phyloP scores from a whole-genome alignment of 2,888 invertebrate genomes.

The Ferdinandea cuprea region DNA sequence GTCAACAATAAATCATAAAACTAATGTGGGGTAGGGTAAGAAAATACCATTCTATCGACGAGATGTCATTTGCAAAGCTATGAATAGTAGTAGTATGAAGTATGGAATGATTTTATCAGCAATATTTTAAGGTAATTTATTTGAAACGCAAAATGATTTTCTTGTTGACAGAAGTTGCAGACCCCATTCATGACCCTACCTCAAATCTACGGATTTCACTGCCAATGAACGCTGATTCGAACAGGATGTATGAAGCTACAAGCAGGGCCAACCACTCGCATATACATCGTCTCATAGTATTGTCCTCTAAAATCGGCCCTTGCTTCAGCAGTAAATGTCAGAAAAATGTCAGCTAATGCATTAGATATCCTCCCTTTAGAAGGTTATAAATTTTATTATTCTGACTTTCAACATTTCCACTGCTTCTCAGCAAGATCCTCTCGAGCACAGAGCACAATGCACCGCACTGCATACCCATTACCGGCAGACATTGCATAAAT shows the following conservation, averaged over 20 bases:
- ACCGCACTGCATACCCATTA: slow-evolving; percentile 46
- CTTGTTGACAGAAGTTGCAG: background rate
- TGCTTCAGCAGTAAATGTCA: slow-evolving; percentile 40
- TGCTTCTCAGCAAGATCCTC: background rate
- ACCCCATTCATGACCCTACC: background rate
- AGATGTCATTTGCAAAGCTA: too few relatives aligned
- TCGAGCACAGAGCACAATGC: slow-evolving; percentile 6
- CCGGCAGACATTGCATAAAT: slow-evolving; percentile 52
- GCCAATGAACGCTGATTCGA: background rate
- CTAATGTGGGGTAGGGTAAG: too few relatives aligned
- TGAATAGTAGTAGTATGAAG: background rate
- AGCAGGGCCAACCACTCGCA: background rate
- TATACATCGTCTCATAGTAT: background rate
- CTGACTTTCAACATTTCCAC: slow-evolving; percentile 33
- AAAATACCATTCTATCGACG: too few relatives aligned
- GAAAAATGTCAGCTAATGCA: slow-evolving; percentile 56
- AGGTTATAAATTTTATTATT: slow-evolving; percentile 62
- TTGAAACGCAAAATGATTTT: background rate
- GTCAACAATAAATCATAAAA: too few relatives aligned
- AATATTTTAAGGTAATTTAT: background rate
- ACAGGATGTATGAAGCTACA: background rate
- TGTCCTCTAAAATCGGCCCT: background rate
- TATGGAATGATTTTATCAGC: background rate
- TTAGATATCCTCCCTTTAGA: slow-evolving; percentile 15
- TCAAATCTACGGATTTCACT: too few relatives aligned